Evolutionary conservation across 1,140 invertebrate genomes (phyloP), one percentile per base, ranked within the genome.

Genomic region (Dreissena polymorpha): DNA sequence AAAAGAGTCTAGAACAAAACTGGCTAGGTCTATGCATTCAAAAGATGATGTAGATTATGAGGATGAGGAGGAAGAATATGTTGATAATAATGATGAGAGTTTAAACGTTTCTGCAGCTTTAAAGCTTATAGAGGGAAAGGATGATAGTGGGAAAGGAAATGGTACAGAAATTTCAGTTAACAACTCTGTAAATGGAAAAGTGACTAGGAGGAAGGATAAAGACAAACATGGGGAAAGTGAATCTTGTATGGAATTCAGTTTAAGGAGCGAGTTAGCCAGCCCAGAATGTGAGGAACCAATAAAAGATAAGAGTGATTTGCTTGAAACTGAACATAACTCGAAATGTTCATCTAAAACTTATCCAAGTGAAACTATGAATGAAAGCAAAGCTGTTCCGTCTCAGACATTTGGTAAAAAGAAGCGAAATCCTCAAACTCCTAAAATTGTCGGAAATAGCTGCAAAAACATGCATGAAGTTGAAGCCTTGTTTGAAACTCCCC

Each of bases 381-480:
- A 39, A 39, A 39, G 39, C 39, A 39, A 39, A 39, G 3, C 39
- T 39, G 39, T 39, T 2, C 8, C 39, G 2, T 39, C 8, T 39
- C 39, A 39, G 39, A 39, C 2, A 39, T 39, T 39, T 39, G 39
- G 39, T 39, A 39, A 5, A 8, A 39, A 39, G 39, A 39, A 39
- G 39, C 39, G 8, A 39, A 39, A 39, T 39, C 39, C 2, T 2
- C 39, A 2, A 8, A 39, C 39, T 39, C 39, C 39, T 2, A 39
- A 39, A 63, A 53, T 23, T 73, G 60, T 14, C n/a, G 67, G 53
- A 50, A 71, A 82, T 55, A 18, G 13, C 55, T 73, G 65, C 65
- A 29, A 71, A 68, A 83, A 50, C 14, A 83, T 85, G 71, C 69
- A 50, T 18, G 72, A 72, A 72, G 69, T 82, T 53, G 67, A 68